Percentiles rank a stretch among this genome's conserved stretches.
These are phyloP conservation scores for Alosa sapidissima DNA, from an alignment of 2,797 vertebrate genomes.

Conservation along the genomic window DNA sequence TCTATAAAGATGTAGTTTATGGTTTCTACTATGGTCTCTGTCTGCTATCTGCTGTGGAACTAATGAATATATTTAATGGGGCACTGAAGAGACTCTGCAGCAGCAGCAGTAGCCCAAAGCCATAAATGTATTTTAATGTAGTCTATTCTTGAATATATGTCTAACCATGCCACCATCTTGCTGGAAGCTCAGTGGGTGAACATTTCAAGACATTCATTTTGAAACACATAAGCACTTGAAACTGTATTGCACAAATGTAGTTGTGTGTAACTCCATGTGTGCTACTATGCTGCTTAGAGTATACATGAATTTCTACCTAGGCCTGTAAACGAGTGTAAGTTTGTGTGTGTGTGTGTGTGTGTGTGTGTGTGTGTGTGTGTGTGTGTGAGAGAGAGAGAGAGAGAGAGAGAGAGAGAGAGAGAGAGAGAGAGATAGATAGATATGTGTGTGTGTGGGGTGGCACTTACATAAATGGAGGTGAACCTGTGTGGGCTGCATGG, in stretches of 20 bases:
- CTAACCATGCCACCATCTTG: conserved; percentile 9
- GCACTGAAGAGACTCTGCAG: neutral
- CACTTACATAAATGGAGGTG: neutral
- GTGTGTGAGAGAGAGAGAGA: no score
- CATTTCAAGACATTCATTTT: neutral
- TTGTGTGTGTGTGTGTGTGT: neutral
- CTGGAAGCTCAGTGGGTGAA: neutral
- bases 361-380: no score
- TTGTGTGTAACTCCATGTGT: neutral
- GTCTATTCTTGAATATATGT: neutral
- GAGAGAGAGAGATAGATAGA: no score
- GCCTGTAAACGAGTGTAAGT: neutral
- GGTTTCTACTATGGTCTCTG: neutral
- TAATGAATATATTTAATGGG: neutral
- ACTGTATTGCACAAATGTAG: neutral
- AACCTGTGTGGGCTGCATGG: neutral
- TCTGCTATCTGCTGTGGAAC: neutral
- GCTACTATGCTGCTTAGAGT: neutral
- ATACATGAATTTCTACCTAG: neutral
- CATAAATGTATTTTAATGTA: neutral
- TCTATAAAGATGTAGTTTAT: neutral
- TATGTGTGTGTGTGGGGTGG: neutral
- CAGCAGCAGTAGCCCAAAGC: neutral
- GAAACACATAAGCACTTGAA: neutral
- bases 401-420: no score